phyloP scores from a whole-genome alignment of 2,888 invertebrate species.

The Prosopocoilus inquinatus region DNA sequence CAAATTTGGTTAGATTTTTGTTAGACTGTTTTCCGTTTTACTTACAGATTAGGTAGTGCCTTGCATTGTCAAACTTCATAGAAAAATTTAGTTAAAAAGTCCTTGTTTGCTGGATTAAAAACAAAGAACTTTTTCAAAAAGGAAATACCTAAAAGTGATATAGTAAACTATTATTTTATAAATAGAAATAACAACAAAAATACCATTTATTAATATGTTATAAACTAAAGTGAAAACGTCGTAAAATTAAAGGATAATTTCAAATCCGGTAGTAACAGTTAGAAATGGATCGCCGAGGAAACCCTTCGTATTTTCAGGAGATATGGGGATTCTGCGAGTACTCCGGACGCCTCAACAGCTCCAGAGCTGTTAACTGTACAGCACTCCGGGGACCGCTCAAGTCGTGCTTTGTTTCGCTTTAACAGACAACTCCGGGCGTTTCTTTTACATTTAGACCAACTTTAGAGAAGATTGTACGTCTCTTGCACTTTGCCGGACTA shows the following conservation, averaged over 20 bases:
- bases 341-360: conserved; percentile 24
- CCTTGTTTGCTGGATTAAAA: too few species aligned
- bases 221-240: not conserved
- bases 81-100: too few species aligned
- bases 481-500: not conserved
- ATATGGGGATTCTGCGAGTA: conserved; percentile 21
- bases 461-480: conserved; percentile 12
- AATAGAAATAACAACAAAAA: not conserved
- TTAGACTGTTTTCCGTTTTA: too few species aligned
- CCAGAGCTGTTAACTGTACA: conserved; percentile 34
- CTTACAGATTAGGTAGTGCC: too few species aligned
- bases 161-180: too few species aligned
- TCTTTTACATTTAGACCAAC: conserved; percentile 36
- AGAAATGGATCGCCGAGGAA: conserved; percentile 9
- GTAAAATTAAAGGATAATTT: conserved; percentile 8
- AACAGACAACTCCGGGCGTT: conserved; percentile 40
- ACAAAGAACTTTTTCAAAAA: too few species aligned
- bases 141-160: too few species aligned
- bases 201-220: not conserved
- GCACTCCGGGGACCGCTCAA: conserved; percentile 39
- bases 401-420: conserved; percentile 37
- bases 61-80: too few species aligned
- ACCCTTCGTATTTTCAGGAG: conserved; percentile 19
- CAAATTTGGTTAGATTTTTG: too few species aligned
- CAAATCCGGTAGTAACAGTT: conserved; percentile 11